Percentiles rank a stretch among this genome's conserved stretches.
These are phyloP conservation scores for Holcopasites calliopsidis DNA, from an alignment of 1,140 invertebrate genomes.

Conservation along the genomic window DNA sequence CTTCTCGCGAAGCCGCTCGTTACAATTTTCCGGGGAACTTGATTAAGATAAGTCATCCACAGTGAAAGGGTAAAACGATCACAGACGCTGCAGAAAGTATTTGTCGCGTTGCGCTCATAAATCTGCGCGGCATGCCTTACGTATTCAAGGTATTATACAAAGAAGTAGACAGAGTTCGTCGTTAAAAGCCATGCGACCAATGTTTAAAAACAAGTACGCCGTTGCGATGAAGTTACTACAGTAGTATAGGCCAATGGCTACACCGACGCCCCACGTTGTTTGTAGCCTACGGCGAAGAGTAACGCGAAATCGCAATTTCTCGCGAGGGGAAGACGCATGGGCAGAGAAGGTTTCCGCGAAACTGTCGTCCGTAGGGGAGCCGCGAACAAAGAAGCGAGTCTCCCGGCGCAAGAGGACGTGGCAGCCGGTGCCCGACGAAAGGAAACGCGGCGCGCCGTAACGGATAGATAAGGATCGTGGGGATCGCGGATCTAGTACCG, in stretches of 20 bases:
- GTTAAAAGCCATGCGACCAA: too few relatives aligned
- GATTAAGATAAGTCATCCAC: neutral
- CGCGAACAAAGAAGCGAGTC: slow-evolving; percentile 34
- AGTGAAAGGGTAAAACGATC: too few relatives aligned
- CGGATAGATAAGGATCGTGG: slow-evolving; percentile 49
- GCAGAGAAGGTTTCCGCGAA: slow-evolving; percentile 53
- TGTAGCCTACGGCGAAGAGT: neutral
- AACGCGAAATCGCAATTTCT: neutral
- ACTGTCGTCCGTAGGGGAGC: slow-evolving; percentile 41
- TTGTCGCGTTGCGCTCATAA: too few relatives aligned
- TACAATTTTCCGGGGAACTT: neutral
- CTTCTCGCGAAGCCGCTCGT: neutral
- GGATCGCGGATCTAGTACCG: slow-evolving; percentile 52
- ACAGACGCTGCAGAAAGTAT: too few relatives aligned
- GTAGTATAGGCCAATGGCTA: too few relatives aligned
- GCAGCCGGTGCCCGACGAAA: slow-evolving; percentile 44
- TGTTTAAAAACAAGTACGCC: neutral
- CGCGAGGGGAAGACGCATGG: slow-evolving; percentile 10
- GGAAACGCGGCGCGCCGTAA: slow-evolving; percentile 48
- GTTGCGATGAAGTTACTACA: neutral
- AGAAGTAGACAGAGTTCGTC: too few relatives aligned
- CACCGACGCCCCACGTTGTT: too few relatives aligned
- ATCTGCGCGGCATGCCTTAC: too few relatives aligned
- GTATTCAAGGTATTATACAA: too few relatives aligned
- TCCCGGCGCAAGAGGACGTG: slow-evolving; percentile 18